Percentiles rank a stretch among this genome's conserved stretches.
Conservation (phyloP, 2,888 invertebrate genomes). For the Drosophila nigricruria region DNA sequence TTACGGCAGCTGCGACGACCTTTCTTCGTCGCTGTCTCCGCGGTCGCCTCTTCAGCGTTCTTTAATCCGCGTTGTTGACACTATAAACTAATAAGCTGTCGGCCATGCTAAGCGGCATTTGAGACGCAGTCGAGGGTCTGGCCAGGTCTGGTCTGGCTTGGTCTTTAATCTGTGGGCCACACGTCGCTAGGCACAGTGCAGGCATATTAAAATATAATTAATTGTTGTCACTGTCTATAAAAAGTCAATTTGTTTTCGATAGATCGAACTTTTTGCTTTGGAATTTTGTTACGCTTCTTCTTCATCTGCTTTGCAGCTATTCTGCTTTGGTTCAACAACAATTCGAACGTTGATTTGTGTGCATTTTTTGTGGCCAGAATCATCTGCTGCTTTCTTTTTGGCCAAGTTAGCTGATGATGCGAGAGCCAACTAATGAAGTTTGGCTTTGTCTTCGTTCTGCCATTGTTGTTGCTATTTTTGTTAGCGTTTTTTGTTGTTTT, state of each 20-base stretch:
- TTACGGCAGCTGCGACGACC: conserved; percentile 60
- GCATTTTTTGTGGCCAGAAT: conserved; percentile 66
- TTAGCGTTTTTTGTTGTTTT: conserved; percentile 16
- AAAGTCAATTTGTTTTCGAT: conserved; percentile 69
- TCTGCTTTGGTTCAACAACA: conserved; percentile 55
- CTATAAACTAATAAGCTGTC: conserved; percentile 75
- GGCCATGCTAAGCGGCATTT: conserved; percentile 33
- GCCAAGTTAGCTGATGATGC: conserved; percentile 62
- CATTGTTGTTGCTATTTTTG: conserved; percentile 22
- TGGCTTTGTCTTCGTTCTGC: conserved; percentile 64
- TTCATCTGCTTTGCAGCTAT: conserved; percentile 22
- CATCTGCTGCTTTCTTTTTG: conserved; percentile 71
- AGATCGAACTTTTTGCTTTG: conserved; percentile 43
- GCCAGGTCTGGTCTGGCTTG: conserved; percentile 3
- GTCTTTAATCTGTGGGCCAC: conserved; percentile 12
- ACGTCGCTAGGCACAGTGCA: conserved; percentile 34
- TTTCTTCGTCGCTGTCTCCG: conserved; percentile 54
- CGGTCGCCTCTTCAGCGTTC: conserved; percentile 27
- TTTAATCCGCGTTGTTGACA: conserved; percentile 73
- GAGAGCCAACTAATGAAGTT: conserved; percentile 67
- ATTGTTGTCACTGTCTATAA: conserved; percentile 79
- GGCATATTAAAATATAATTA: conserved; percentile 78
- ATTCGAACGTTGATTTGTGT: conserved; percentile 75
- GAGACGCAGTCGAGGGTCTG: conserved; percentile 5
- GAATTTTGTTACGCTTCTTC: conserved; percentile 59